Evolutionary conservation across 1,140 invertebrate genomes (phyloP).

Genomic region (Varroa destructor): DNA sequence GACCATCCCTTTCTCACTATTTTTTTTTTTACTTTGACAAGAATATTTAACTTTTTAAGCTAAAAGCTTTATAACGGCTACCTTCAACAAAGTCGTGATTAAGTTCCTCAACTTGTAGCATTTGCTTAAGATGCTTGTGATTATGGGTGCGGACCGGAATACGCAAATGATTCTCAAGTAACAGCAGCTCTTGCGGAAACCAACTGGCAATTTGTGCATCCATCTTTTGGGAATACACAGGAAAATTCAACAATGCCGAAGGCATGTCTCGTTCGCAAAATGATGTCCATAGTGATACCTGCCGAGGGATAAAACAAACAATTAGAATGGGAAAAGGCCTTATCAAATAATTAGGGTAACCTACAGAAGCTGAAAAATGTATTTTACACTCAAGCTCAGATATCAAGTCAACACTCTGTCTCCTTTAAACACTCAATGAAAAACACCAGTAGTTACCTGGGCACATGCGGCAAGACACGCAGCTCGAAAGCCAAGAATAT

Average conservation of each 20-base stretch:
- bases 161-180: conserved; percentile 71
- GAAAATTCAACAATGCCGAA: neutral
- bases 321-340: neutral
- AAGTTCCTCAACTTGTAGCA: conserved; percentile 34
- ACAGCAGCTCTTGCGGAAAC: conserved; percentile 51
- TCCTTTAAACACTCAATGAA: neutral
- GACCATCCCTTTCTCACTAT: too few relatives aligned
- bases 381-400: neutral
- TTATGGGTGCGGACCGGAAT: conserved; percentile 73
- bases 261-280: conserved; percentile 26
- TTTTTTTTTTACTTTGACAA: too few relatives aligned
- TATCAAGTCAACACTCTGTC: neutral
- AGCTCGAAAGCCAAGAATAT: conserved; percentile 20
- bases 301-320: neutral
- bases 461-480: conserved; percentile 4
- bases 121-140: neutral
- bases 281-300: conserved; percentile 21
- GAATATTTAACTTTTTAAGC: too few relatives aligned
- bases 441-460: neutral
- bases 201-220: neutral
- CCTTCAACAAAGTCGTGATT: conserved; percentile 51
- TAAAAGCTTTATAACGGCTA: neutral
- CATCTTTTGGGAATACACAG: neutral
- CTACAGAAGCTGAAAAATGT: neutral
- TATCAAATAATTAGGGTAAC: neutral